Evolutionary conservation across 2,888 invertebrate genomes (phyloP), one percentile per base, ranked within the genome.

Genomic region (Polydesmus complanatus): DNA sequence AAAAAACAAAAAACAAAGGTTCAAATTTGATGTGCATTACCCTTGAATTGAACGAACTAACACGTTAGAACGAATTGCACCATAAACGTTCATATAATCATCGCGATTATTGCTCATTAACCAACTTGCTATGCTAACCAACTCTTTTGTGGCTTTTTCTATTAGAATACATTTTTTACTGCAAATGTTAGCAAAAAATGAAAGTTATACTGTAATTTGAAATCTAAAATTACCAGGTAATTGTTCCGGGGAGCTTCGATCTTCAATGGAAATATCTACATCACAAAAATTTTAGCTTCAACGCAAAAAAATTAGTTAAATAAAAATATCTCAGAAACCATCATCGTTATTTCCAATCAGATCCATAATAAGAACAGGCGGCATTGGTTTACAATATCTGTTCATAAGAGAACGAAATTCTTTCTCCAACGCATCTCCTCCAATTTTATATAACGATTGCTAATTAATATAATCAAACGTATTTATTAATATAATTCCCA

Each of bases 391-490:
- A 62, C 91, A 92, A 74, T 94, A 87, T 64, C 90, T 84, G 64
- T 83, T 84, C 49, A 96, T 75, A 63, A 92, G 78, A 67, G 88
- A 87, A 68, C 90, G 86, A 73, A 94, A 94, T 67, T 96, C 92
- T 62, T 83, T 82, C 70, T 91, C 89, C 54, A 96, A 73, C 63
- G 88, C 85, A 67, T 88, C 83, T 59, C 89, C 86, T 1, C 95
- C 95, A 66, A 21, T 64, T 55, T 76, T 73, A 69, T 71, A 75
- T 60, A 75, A 67, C 5, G 70, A 67, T 19, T 69, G 71, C 74
- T 74, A 65, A n/a, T 65, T 60, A 52, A 8, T 54, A 26, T 26
- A 58, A 26, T 26, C 23, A 37, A 48, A 50, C 37, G 11, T 54
- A n/a, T n/a, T n/a, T n/a, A n/a, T n/a, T n/a, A n/a, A n/a, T n/a